Conservation (phyloP, 92 coral and sea anemone species). For the Porites rus region DNA sequence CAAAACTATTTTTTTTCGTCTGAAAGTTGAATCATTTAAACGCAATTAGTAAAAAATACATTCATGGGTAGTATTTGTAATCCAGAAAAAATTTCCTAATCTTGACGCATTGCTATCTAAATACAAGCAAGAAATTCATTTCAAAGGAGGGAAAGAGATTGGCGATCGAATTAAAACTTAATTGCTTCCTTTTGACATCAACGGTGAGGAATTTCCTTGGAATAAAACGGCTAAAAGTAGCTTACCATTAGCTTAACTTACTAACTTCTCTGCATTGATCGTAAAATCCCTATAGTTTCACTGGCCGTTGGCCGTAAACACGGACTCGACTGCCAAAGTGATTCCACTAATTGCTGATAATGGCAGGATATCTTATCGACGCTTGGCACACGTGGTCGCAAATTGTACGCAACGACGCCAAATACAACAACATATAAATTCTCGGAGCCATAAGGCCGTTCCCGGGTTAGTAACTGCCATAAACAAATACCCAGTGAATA, state of each 20-base stretch:
- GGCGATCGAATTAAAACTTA: conserved; percentile 59
- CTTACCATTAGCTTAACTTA: background rate
- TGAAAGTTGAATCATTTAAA: background rate
- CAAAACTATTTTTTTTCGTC: background rate
- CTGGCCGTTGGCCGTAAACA: conserved; percentile 81
- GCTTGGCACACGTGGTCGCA: conserved; percentile 92
- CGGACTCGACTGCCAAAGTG: conserved; percentile 86
- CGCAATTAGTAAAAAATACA: background rate
- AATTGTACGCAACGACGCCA: conserved; percentile 96
- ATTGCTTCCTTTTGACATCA: conserved; percentile 65
- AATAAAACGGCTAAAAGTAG: conserved; percentile 12
- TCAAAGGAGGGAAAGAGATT: conserved; percentile 6
- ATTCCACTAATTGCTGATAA: conserved; percentile 84
- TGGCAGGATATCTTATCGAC: conserved; percentile 58
- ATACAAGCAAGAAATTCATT: conserved; percentile 27
- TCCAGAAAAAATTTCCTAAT: background rate
- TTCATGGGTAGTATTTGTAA: background rate
- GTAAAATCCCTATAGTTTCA: conserved; percentile 68
- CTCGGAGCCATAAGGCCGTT: conserved; percentile 95
- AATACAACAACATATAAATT: conserved; percentile 96
- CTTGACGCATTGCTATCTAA: conserved; percentile 6
- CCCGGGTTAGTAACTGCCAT: conserved; percentile 92
- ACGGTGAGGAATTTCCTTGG: conserved; percentile 56
- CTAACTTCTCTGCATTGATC: conserved; percentile 60
- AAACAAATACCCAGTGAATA: conserved; percentile 95